phyloP scores from a whole-genome alignment of 2,113 vertebrate species.

The Pelvicachromis taeniatus region DNA sequence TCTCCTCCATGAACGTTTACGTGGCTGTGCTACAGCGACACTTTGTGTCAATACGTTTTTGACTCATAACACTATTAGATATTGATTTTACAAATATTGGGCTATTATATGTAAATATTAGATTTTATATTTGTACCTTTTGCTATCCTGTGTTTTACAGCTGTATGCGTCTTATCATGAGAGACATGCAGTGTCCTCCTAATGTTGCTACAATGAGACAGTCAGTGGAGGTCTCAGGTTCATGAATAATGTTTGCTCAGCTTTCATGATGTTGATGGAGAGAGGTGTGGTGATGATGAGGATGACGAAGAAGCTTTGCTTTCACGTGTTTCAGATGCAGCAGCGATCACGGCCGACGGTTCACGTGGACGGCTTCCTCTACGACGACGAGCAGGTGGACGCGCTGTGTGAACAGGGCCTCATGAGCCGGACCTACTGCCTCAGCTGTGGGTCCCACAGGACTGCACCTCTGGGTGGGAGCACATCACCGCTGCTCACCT shows the following conservation, averaged over 20 bases:
- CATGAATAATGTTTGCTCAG: too few species aligned
- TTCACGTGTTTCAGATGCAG: slow-evolving; percentile 69
- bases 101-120: background rate
- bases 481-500: background rate
- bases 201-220: background rate
- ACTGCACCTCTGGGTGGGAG: slow-evolving; percentile 81
- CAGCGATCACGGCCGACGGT: slow-evolving; percentile 75
- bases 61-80: background rate
- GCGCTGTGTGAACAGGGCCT: slow-evolving; percentile 83
- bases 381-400: slow-evolving; percentile 87
- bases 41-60: background rate
- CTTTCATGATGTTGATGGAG: background rate
- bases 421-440: slow-evolving; percentile 88
- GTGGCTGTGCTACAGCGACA: background rate
- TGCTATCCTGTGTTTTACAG: too few species aligned
- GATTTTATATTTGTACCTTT: background rate
- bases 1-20: background rate
- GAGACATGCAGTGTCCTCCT: background rate
- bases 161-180: background rate
- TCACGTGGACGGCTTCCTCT: slow-evolving; percentile 90
- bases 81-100: background rate
- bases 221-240: background rate
- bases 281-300: background rate
- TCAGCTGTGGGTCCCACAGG: slow-evolving; percentile 80
- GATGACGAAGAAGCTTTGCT: background rate